Evolutionary conservation across 2,888 invertebrate species (phyloP), one percentile per base, ranked within the genome.

Genomic region (Xanthia togata): DNA sequence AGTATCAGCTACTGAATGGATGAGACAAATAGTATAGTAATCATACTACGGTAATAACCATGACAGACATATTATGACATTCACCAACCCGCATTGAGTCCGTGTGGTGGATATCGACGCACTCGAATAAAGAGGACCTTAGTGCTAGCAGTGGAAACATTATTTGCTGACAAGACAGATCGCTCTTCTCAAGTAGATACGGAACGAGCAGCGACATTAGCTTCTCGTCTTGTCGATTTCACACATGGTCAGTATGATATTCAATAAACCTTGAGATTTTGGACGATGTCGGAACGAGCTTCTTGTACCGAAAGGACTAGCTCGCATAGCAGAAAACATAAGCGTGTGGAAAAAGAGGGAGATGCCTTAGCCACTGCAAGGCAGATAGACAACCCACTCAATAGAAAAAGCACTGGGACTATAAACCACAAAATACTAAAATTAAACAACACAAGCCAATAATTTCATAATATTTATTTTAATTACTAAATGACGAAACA

Each of bases 401-500:
- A 9, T 41, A 41, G 41, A 41, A 41, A 41, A 41, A 41, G 9
- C 23, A 5, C 14, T 67, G 23, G 14, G 11, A 26, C 44, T 44
- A 64, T 4, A 67, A 47, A 50, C 31, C 67, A 53, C n/a, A n/a
- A 14, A 60, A 67, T 41, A 50, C 20, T n/a, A 31, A 65, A 50
- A 47, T 17, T 6, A 35, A 53, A 68, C 26, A 47, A 59, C 8
- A 26, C 4, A 12, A 26, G 26, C 8, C 6, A 53, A 50, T 47
- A 17, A 35, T 47, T 70, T 9, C 12, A 5, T 60, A 44, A 41
- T 2, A 64, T 59, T 59, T 76, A 76, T 76, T 76, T 53, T 9
- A 23, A 60, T 17, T n/a, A n/a, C 1, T 17, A 23, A 53, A 70
- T 76, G 76, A 71, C 50, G 57, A 50, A 44, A 71, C 72, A 41